Percentiles rank a stretch among this genome's conserved stretches.
Evolutionary conservation across 2,113 vertebrate species (phyloP).

Genomic region (Scophthalmus maximus): DNA sequence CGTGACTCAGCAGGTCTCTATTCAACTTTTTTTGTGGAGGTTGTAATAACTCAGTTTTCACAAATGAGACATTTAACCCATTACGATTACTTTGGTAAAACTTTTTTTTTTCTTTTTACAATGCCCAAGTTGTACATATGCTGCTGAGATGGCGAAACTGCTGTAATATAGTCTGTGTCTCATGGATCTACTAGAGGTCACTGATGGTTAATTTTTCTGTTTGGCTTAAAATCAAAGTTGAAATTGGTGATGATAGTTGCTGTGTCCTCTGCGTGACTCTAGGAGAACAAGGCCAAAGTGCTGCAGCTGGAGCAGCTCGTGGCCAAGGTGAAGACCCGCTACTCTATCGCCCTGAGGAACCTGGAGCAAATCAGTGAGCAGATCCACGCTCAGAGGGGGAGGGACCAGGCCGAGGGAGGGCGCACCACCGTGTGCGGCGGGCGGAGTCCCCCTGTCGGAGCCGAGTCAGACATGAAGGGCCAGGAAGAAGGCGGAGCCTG

Average conservation of each 20-base stretch:
- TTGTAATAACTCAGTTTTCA: not conserved
- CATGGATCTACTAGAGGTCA: conserved; percentile 36
- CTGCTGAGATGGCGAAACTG: conserved; percentile 15
- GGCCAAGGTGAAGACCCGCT: conserved; percentile 90
- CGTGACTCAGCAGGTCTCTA: not conserved
- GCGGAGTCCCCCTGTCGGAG: conserved; percentile 82
- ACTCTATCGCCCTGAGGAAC: conserved; percentile 90
- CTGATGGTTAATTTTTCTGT: not conserved
- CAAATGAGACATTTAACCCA: not conserved
- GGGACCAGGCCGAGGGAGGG: conserved; percentile 61
- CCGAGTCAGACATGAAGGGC: conserved; percentile 71
- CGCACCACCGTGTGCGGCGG: conserved; percentile 62
- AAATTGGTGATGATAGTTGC: conserved; percentile 26
- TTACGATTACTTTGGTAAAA: not conserved
- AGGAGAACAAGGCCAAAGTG: conserved; percentile 93
- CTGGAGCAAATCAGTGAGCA: conserved; percentile 95
- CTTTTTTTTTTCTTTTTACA: not conserved
- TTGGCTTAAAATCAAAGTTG: conserved; percentile 40
- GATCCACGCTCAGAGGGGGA: conserved; percentile 88
- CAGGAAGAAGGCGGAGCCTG: conserved; percentile 65
- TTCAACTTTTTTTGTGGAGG: not conserved
- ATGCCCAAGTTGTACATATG: not conserved
- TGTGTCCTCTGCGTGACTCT: conserved; percentile 52
- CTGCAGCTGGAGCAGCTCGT: conserved; percentile 87
- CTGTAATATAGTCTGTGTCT: not conserved